These are phyloP conservation scores for Sphenodon punctatus DNA, from an alignment of 2,797 vertebrate genomes.

Conservation along the genomic window DNA sequence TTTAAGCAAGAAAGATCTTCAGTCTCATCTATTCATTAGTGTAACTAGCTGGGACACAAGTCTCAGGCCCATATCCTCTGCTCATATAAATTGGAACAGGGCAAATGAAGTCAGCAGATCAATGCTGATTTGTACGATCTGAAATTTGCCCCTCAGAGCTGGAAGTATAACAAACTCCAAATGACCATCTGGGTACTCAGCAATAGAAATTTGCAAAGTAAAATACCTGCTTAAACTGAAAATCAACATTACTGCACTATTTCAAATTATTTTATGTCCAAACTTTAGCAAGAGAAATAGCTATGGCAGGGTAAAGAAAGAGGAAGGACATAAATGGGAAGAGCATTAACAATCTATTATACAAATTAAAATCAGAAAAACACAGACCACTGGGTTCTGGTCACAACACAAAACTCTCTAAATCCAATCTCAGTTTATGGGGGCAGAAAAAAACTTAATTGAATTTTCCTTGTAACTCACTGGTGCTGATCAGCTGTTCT, in stretches of 20 bases:
- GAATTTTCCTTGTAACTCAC: background rate
- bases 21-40: too few species aligned
- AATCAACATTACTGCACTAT: background rate
- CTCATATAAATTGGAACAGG: too few species aligned
- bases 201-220: background rate
- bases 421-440: background rate
- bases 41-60: too few species aligned
- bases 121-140: too few species aligned
- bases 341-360: background rate
- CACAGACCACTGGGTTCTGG: background rate
- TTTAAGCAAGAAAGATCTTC: too few species aligned
- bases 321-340: fast-evolving
- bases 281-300: background rate
- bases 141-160: fast-evolving
- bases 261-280: background rate
- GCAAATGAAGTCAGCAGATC: too few species aligned
- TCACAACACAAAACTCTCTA: background rate
- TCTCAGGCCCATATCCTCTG: too few species aligned
- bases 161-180: too few species aligned
- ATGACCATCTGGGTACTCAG: too few species aligned
- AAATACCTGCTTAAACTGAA: fast-evolving
- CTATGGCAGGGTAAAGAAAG: background rate
- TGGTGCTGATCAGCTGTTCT: background rate
- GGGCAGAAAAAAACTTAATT: background rate
- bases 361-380: background rate